Base-by-base conservation (phyloP, 2,888 invertebrate genomes). In the Yponomeuta malinellus region DNA sequence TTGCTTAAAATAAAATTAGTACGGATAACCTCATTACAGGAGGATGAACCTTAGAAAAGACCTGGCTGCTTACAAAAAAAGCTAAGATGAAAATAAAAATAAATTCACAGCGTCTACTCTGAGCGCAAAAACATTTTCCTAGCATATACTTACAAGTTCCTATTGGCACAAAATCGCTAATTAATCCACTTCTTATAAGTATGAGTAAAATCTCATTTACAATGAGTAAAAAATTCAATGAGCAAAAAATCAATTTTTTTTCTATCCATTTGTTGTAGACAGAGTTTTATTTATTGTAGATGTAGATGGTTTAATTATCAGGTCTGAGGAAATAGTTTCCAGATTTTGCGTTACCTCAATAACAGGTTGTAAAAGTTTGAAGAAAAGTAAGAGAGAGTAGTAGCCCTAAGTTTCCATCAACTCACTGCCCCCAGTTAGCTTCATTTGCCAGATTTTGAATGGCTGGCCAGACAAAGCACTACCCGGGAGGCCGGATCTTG, bases 401-500 rank as follows among this genome's bases (percentile, higher is more conserved):
- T 5, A 59, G 52, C 15, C 15, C 3, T 59, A 15, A 2, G 15
- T 59, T 15, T 15, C 15, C 52, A 59, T 15, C 3, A 12, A 59
- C 5, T 5, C 6, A 15, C 52, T 59, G 52, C 52, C 52, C 9
- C 52, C 52, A 59, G 52, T 12, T 64, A 12, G 64, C 29, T 29
- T 64, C 64, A 64, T 64, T 64, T 64, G 64, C 64, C 31, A 29
- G 64, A 64, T 29, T 64, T 12, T 3, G 64, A 74, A 75, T 73
- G 72, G 72, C 72, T 71, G 72, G n/a, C 8, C n/a, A 23, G 31
- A 64, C 64, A 64, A 64, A 64, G 64, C 23, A 4, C 6, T 64
- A 29, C 29, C 23, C 23, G 2, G 29, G 29, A 31, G 64, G 2
- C n/a, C 29, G 63, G 63, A 29, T 10, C 31, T 64, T 64, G 3